Conservation (phyloP, 2,797 vertebrate genomes). For the Ctenopoma kingsleyae region DNA sequence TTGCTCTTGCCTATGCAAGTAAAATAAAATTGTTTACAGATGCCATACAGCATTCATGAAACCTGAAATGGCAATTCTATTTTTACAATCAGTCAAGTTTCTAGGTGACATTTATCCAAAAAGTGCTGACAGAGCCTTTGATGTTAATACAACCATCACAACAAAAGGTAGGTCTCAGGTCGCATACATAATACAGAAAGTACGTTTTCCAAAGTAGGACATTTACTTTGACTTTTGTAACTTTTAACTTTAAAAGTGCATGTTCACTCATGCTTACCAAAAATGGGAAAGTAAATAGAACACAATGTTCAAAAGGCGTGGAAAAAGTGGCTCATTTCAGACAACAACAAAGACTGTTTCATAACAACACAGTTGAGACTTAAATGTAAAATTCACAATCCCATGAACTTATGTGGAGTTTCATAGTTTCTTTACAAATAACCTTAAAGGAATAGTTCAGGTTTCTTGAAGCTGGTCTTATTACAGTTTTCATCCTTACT, state of each 20-base stretch:
- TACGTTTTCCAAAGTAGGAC: slow-evolving; percentile 12
- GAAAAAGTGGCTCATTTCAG: slow-evolving; percentile 17
- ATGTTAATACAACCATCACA: slow-evolving; percentile 27
- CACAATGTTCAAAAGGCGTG: slow-evolving; percentile 5
- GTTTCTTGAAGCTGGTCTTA: no score
- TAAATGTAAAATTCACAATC: slow-evolving; percentile 1
- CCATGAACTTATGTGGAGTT: background rate
- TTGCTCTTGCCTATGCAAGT: slow-evolving; percentile 15
- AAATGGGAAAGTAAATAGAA: background rate
- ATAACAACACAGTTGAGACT: slow-evolving; percentile 3
- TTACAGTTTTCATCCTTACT: no score
- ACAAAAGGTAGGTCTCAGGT: slow-evolving; percentile 26
- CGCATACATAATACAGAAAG: slow-evolving; percentile 17
- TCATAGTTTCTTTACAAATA: slow-evolving; percentile 21
- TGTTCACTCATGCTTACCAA: background rate
- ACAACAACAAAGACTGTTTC: slow-evolving; percentile 17
- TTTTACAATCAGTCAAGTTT: slow-evolving; percentile 36
- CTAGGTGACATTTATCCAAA: slow-evolving; percentile 10
- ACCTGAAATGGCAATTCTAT: slow-evolving; percentile 30
- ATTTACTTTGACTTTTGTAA: slow-evolving; percentile 27
- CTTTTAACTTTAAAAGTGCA: slow-evolving; percentile 16
- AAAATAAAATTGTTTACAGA: slow-evolving; percentile 4
- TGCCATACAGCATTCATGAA: slow-evolving; percentile 27
- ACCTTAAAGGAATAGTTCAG: slow-evolving; percentile 5
- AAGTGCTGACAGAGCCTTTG: slow-evolving; percentile 12